A percentile compares a stretch with the other conserved stretches of the same genome.
Evolutionary conservation across 2,113 vertebrate species (phyloP).

Genomic region (Donacobius atricapilla): DNA sequence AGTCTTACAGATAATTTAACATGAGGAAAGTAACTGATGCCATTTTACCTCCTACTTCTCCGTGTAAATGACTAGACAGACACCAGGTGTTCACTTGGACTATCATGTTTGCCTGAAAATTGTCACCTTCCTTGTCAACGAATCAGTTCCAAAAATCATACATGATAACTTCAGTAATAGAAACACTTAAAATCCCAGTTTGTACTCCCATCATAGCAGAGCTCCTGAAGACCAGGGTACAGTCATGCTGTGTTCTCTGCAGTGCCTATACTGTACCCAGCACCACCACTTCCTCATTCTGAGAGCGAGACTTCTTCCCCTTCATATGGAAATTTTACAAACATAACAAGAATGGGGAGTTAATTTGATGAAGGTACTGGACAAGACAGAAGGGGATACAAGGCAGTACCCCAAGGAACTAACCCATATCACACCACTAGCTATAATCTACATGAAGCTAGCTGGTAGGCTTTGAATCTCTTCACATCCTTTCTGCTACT

Average conservation of each 20-base stretch:
- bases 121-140: background rate
- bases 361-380: background rate
- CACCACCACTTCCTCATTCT: background rate
- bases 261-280: background rate
- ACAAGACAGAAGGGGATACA: background rate
- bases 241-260: background rate
- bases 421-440: background rate
- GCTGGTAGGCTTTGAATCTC: background rate
- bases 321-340: background rate
- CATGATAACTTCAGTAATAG: background rate
- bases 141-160: background rate
- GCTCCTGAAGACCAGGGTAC: background rate
- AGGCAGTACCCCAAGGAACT: background rate
- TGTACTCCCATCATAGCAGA: background rate
- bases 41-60: background rate
- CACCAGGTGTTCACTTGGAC: background rate
- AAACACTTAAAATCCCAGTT: background rate
- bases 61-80: background rate
- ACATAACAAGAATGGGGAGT: background rate
- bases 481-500: background rate
- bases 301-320: background rate
- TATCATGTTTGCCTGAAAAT: background rate
- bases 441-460: background rate
- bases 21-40: background rate
- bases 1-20: conserved; percentile 8